Percentiles rank a stretch among this genome's conserved stretches.
These are phyloP conservation scores for Crambe crambe DNA, from an alignment of 37 sponge, comb jelly and placozoan genomes.

Conservation along the genomic window DNA sequence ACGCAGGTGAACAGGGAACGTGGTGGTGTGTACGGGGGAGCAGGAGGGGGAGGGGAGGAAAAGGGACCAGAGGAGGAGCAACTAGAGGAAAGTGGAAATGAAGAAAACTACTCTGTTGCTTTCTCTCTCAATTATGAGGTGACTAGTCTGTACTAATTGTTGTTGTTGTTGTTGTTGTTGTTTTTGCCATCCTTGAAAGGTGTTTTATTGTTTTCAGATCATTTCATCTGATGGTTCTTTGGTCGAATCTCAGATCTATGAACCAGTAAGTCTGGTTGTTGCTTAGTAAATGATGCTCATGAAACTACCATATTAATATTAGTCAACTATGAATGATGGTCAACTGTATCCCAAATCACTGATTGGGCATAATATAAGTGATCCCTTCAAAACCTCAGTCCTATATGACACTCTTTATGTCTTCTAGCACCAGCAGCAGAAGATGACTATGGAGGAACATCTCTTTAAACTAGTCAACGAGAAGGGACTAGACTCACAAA, in stretches of 20 bases:
- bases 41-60: background rate
- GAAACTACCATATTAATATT: no score
- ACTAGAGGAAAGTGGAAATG: background rate
- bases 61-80: background rate
- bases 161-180: background rate
- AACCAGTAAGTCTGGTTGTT: conserved; percentile 4
- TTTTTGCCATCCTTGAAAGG: background rate
- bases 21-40: background rate
- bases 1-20: no score
- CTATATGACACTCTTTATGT: background rate
- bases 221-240: conserved; percentile 1
- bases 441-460: conserved; percentile 12
- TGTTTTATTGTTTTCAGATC: background rate
- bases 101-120: conserved; percentile 6
- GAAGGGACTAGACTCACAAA: conserved; percentile 78
- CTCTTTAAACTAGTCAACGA: conserved; percentile 50
- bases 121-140: conserved; percentile 49
- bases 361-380: no score
- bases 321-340: no score
- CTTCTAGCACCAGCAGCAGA: background rate
- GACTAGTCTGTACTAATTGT: background rate
- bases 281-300: no score
- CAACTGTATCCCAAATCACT: no score
- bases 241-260: background rate
- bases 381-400: background rate